Conservation (phyloP, 2,113 vertebrate genomes). For the Pseudolaguvia tuberculata region DNA sequence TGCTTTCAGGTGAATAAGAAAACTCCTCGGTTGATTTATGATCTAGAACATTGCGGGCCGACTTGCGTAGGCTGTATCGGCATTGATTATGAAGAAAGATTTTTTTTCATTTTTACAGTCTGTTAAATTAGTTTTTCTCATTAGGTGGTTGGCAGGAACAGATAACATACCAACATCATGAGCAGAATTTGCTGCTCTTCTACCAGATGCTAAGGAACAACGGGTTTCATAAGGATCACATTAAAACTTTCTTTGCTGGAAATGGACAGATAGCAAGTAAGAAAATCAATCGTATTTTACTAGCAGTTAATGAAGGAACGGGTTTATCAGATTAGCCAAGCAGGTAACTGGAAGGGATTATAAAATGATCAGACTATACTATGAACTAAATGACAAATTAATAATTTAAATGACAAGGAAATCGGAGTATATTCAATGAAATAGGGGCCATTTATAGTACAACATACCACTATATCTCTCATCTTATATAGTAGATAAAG, state of each 20-base stretch:
- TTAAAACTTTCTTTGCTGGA: slow-evolving; percentile 75
- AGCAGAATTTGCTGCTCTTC: slow-evolving; percentile 67
- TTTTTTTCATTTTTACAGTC: neutral
- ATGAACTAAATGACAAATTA: too few relatives aligned
- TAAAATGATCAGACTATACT: too few relatives aligned
- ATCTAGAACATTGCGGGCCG: neutral
- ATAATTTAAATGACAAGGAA: neutral
- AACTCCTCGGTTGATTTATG: neutral
- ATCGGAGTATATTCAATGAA: neutral
- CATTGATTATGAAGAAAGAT: neutral
- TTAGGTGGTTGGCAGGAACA: slow-evolving; percentile 75
- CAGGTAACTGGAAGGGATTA: neutral
- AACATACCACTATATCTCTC: neutral
- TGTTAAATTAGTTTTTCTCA: slow-evolving; percentile 1
- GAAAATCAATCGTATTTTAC: neutral
- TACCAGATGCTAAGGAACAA: slow-evolving; percentile 70
- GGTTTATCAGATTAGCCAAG: neutral
- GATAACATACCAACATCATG: slow-evolving; percentile 69
- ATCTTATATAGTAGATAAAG: slow-evolving; percentile 54
- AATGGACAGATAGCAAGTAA: slow-evolving; percentile 68
- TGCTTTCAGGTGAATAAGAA: slow-evolving; percentile 66
- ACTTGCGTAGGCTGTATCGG: neutral
- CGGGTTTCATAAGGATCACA: slow-evolving; percentile 73
- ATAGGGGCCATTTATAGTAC: neutral
- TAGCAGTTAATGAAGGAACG: neutral